Base-by-base conservation (phyloP, 2,888 invertebrate genomes). In the Heliconius aoede region DNA sequence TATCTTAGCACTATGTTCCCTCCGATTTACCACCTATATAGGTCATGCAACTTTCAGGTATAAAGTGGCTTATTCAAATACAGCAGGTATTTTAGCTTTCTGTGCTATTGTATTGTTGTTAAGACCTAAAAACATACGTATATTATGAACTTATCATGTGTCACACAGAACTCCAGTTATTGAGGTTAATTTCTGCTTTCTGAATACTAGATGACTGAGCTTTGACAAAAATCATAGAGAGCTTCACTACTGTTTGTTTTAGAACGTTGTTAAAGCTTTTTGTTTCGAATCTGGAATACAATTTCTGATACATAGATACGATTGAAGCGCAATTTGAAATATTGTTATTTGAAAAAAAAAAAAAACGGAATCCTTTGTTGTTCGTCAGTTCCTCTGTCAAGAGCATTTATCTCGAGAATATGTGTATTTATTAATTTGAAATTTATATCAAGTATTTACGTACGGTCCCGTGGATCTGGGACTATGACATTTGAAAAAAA, bases 171-270 rank as follows among this genome's bases (percentile, higher is more conserved):
- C 51, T 74, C 32, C 58, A 71, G 72, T 72, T 77, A 73, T 73
- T 68, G 21, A 74, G 74, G 77, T 77, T 77, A 73, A 76, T 73
- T 73, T 62, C 73, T 76, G 67, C 73, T 76, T 46, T 69, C 64
- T 73, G 76, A 73, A 78, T 78, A 72, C 74, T 67, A 73, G 76
- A 76, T 65, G 76, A 76, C 73, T 73, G 68, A 72, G 32, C 55
- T 78, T 76, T 78, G 26, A 75, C 36, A 58, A 71, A 71, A 62
- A 76, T 62, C 69, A 65, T 55, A 51, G 30, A 62, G 62, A 64
- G 60, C 58, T 69, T 73, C 15, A 58, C 68, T 68, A 51, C 69
- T 55, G 73, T 72, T 61, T 60, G 72, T 72, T 26, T 60, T 72
- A 40, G 26, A 61, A 36, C n/a, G 51, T 30, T 72, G 55, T 75